Evolutionary conservation across 2,888 invertebrate genomes (phyloP).

Genomic region (Ochropleura plecta): DNA sequence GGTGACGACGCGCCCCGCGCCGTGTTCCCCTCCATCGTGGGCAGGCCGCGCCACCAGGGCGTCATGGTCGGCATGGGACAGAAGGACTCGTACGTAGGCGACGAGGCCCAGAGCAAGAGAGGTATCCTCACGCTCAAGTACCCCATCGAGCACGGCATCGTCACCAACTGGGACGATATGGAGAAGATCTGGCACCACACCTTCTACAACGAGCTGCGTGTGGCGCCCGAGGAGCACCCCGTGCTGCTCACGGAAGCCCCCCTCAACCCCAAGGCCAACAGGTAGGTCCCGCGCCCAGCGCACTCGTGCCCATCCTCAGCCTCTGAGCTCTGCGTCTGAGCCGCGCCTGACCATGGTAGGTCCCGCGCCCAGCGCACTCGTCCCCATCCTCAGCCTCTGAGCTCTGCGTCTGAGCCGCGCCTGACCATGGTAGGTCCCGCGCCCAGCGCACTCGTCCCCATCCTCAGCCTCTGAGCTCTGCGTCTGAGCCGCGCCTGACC

Average conservation of each 20-base stretch:
- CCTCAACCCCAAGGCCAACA: conserved; percentile 96
- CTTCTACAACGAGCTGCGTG: conserved; percentile 99
- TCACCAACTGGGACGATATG: conserved; percentile 99
- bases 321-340: conserved; percentile 8
- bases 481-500: conserved; percentile 38
- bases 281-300: conserved; percentile 72
- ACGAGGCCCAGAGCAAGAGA: conserved; percentile 99
- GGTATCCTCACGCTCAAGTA: conserved; percentile 98
- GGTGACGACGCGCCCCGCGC: conserved; percentile 98
- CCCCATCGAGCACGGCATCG: conserved; percentile 99
- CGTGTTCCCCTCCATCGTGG: conserved; percentile 98
- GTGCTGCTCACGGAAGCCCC: conserved; percentile 97
- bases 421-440: conserved; percentile 74
- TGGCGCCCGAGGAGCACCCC: conserved; percentile 98
- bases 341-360: conserved; percentile 44
- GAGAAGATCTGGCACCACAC: conserved; percentile 99
- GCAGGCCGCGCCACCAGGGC: conserved; percentile 97
- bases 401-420: conserved; percentile 4
- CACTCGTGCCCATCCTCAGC: conserved; percentile 5
- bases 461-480: conserved; percentile 1
- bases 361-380: conserved; percentile 9
- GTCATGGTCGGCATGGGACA: conserved; percentile 99
- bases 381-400: conserved; percentile 4
- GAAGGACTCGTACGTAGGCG: conserved; percentile 98
- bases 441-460: conserved; percentile 11